Conservation (phyloP, 2,888 invertebrate genomes). For the Laspeyria flexula region DNA sequence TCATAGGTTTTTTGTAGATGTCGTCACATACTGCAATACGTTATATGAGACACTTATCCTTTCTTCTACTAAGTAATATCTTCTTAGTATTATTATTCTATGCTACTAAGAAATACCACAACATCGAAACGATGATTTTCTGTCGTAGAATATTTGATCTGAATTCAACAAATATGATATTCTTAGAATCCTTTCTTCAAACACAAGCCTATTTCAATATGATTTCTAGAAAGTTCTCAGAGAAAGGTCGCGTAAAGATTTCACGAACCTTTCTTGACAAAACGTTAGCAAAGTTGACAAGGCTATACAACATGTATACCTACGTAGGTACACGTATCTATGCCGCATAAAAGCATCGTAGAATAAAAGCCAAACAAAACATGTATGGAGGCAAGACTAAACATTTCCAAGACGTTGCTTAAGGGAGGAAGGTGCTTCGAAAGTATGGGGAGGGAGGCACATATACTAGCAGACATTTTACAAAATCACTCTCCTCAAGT, state of each 20-base stretch:
- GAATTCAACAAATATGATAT: background rate
- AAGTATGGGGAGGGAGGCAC: slow-evolving; percentile 44
- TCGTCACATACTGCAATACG: too few species aligned
- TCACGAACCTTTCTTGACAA: slow-evolving; percentile 29
- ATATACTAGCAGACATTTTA: slow-evolving; percentile 31
- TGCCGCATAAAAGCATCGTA: slow-evolving; percentile 66
- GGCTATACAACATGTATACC: slow-evolving; percentile 32
- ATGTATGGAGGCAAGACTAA: slow-evolving; percentile 76
- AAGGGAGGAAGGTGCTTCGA: slow-evolving; percentile 43
- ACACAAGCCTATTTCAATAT: slow-evolving; percentile 15
- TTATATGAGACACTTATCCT: too few species aligned
- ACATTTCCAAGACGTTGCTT: slow-evolving; percentile 79
- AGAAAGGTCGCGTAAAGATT: slow-evolving; percentile 21
- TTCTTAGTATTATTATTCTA: too few species aligned
- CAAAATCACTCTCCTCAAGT: slow-evolving; percentile 21
- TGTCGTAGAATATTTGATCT: background rate
- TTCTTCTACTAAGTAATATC: too few species aligned
- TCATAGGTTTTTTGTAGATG: too few species aligned
- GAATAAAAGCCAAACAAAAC: slow-evolving; percentile 80
- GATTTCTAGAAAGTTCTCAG: slow-evolving; percentile 3
- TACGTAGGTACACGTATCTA: slow-evolving; percentile 43
- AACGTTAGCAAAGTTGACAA: slow-evolving; percentile 33
- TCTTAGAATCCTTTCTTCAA: background rate
- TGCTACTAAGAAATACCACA: too few species aligned
- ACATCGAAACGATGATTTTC: too few species aligned